Evolutionary conservation across 2,888 invertebrate genomes (phyloP).

Genomic region (Parnassius mnemosyne): DNA sequence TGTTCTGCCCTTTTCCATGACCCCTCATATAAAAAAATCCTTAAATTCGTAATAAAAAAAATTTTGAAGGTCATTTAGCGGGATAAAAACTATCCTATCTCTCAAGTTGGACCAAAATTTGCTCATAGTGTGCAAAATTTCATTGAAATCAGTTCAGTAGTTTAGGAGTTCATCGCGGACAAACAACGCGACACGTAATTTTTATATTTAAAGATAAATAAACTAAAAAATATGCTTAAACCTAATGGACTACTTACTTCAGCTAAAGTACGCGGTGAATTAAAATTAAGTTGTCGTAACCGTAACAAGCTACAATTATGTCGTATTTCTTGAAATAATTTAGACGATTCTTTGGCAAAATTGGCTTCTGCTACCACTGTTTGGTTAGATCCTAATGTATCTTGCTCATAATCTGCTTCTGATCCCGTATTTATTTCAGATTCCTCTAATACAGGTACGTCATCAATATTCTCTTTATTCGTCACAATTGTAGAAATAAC

Average conservation of each 20-base stretch:
- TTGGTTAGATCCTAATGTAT: conserved; percentile 18
- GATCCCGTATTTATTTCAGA: conserved; percentile 28
- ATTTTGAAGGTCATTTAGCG: too few species aligned
- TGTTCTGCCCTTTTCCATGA: too few species aligned
- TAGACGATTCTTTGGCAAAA: background rate
- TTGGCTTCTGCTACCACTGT: conserved; percentile 2
- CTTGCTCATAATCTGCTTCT: conserved; percentile 37
- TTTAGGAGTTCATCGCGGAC: too few species aligned
- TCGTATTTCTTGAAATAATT: conserved; percentile 23
- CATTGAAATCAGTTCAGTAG: too few species aligned
- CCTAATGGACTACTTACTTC: conserved; percentile 47
- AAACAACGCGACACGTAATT: too few species aligned
- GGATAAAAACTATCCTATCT: too few species aligned
- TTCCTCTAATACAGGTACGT: conserved; percentile 23
- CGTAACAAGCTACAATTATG: conserved; percentile 53
- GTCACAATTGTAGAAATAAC: conserved; percentile 10
- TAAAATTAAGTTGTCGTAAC: conserved; percentile 55
- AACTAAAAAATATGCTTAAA: too few species aligned
- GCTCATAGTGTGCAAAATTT: too few species aligned
- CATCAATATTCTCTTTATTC: conserved; percentile 19
- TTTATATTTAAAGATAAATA: too few species aligned
- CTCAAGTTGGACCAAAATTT: too few species aligned
- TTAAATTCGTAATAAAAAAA: too few species aligned
- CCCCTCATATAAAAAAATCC: too few species aligned
- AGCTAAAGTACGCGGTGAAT: conserved; percentile 56